phyloP scores from a whole-genome alignment of 2,113 vertebrate genomes.

The Psephotus haematonotus region DNA sequence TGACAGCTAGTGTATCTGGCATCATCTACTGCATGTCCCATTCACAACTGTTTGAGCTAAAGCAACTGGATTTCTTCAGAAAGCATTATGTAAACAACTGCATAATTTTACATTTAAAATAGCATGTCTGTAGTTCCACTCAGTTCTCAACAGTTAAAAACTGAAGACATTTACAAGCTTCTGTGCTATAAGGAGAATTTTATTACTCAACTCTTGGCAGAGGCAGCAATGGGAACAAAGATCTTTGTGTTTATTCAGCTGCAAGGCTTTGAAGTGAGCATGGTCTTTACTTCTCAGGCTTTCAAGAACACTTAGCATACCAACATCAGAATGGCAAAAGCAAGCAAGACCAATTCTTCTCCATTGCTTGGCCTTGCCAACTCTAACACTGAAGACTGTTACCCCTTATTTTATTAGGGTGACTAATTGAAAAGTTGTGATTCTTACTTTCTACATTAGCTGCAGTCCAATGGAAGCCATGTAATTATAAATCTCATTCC shows the following conservation, averaged over 20 bases:
- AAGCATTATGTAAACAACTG: neutral
- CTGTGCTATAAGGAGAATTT: neutral
- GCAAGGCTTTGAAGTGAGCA: constrained; percentile 41
- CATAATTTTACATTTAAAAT: neutral
- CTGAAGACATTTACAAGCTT: neutral
- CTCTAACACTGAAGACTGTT: neutral
- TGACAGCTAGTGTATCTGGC: neutral
- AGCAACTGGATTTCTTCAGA: neutral
- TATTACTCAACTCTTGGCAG: neutral
- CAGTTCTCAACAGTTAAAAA: neutral
- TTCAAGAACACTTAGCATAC: neutral
- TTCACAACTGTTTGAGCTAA: neutral
- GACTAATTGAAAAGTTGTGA: neutral
- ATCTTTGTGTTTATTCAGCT: constrained; percentile 39
- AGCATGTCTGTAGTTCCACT: neutral
- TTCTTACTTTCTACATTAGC: neutral
- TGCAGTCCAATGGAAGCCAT: neutral
- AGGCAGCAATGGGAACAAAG: constrained; percentile 10
- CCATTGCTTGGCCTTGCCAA: neutral
- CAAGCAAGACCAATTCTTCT: neutral
- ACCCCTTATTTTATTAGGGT: neutral
- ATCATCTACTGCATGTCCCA: neutral
- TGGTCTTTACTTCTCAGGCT: neutral
- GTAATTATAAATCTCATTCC: neutral
- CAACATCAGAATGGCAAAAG: neutral